These are phyloP conservation scores for Bedellia somnulentella DNA, from an alignment of 2,888 invertebrate genomes.

Conservation along the genomic window DNA sequence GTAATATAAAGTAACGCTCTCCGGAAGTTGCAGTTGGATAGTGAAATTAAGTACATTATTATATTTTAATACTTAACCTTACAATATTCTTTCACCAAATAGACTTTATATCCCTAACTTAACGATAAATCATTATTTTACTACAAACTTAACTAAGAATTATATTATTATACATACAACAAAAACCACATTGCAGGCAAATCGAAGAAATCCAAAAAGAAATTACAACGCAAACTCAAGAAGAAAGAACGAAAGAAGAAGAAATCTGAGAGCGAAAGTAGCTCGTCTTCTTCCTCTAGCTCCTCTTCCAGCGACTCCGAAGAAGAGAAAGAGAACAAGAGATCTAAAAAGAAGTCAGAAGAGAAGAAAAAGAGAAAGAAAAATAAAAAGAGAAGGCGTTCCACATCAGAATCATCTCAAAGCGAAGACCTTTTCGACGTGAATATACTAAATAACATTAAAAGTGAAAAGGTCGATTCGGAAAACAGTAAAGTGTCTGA, in stretches of 20 bases:
- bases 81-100: too few species aligned
- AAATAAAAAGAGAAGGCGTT: conserved; percentile 23
- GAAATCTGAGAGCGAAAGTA: conserved; percentile 20
- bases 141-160: too few species aligned
- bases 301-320: conserved; percentile 20
- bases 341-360: conserved; percentile 12
- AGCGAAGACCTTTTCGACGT: conserved; percentile 40
- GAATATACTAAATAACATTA: conserved; percentile 44
- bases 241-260: conserved; percentile 32
- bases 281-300: conserved; percentile 15
- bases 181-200: conserved; percentile 3
- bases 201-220: conserved; percentile 29
- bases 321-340: conserved; percentile 15
- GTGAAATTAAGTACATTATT: too few species aligned
- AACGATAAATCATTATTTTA: too few species aligned
- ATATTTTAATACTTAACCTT: too few species aligned
- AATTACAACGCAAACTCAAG: conserved; percentile 28
- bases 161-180: too few species aligned
- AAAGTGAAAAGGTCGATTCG: conserved; percentile 41
- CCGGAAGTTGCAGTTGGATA: too few species aligned
- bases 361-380: conserved; percentile 11
- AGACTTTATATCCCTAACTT: too few species aligned
- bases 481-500: conserved; percentile 17
- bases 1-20: too few species aligned
- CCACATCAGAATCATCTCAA: conserved; percentile 24